These are phyloP conservation scores for Drosophila varians DNA, from an alignment of 1,140 invertebrate species.

Conservation along the genomic window DNA sequence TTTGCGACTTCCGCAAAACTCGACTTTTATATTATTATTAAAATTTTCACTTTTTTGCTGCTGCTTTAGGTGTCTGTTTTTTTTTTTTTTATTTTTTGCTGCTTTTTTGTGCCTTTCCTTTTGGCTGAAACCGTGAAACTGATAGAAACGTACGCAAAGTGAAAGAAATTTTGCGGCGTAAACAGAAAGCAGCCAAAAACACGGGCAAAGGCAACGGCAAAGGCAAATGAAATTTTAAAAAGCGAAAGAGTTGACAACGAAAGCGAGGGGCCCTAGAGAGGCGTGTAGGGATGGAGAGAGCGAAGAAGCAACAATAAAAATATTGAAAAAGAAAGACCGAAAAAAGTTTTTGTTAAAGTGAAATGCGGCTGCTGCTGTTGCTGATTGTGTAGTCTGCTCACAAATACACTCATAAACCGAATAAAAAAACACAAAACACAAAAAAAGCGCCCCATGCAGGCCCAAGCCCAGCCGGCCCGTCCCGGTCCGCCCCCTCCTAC, in stretches of 20 bases:
- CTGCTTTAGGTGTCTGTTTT: constrained; percentile 20
- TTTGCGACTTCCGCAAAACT: constrained; percentile 75
- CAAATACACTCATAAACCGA: constrained; percentile 18
- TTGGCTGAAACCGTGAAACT: constrained; percentile 44
- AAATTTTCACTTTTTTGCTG: constrained; percentile 70
- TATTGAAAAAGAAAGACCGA: constrained; percentile 44
- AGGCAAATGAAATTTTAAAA: constrained; percentile 25
- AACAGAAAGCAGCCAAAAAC: constrained; percentile 69
- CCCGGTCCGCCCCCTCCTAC: constrained; percentile 9
- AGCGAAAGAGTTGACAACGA: constrained; percentile 68
- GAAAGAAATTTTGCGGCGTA: constrained; percentile 76
- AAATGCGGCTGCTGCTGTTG: constrained; percentile 60
- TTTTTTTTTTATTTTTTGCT: background rate
- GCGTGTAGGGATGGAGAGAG: constrained; percentile 1
- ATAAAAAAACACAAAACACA: constrained; percentile 36
- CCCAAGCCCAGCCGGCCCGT: constrained; percentile 20
- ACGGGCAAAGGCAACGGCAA: too few relatives aligned
- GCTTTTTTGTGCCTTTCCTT: background rate
- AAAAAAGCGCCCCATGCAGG: constrained; percentile 58
- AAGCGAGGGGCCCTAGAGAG: constrained; percentile 45
- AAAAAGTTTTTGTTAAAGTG: constrained; percentile 60
- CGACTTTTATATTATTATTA: constrained; percentile 58
- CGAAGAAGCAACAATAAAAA: constrained; percentile 32
- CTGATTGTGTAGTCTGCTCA: constrained; percentile 75
- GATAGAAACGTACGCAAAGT: constrained; percentile 71